Percentiles rank a stretch among this genome's conserved stretches.
phyloP scores from a whole-genome alignment of 2,113 vertebrate species.

The Tretioscincus oriximinensis region DNA sequence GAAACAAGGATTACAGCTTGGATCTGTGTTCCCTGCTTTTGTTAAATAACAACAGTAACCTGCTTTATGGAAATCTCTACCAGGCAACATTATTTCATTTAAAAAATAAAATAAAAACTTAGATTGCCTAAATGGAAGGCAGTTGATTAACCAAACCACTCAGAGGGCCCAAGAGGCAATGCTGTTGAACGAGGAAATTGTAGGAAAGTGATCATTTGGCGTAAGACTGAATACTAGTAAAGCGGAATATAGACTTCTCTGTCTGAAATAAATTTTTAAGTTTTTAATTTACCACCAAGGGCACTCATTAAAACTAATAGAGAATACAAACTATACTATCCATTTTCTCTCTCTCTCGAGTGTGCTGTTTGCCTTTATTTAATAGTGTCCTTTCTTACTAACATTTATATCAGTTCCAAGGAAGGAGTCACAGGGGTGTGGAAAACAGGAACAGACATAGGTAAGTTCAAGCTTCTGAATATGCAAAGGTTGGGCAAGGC shows the following conservation, averaged over 20 bases:
- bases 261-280: conserved; percentile 25
- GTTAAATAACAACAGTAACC: neutral
- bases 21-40: conserved; percentile 9
- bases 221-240: conserved; percentile 17
- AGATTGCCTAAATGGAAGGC: neutral
- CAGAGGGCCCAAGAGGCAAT: conserved; percentile 13
- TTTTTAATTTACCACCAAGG: neutral
- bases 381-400: neutral
- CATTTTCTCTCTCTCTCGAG: rapidly evolving
- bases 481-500: neutral
- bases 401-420: neutral
- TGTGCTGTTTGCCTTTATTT: neutral
- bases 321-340: neutral
- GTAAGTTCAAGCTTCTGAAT: neutral
- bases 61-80: conserved; percentile 17
- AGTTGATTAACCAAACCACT: conserved; percentile 4
- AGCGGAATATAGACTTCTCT: conserved; percentile 14
- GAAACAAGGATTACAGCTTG: conserved; percentile 14
- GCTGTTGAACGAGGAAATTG: neutral
- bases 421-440: neutral
- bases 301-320: conserved; percentile 13
- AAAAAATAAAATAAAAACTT: neutral
- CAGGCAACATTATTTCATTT: rapidly evolving
- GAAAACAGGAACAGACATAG: neutral
- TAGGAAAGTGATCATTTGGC: conserved; percentile 30